A percentile compares a stretch with the other conserved stretches of the same genome.
phyloP scores from a whole-genome alignment of 2,888 invertebrate genomes.

The Sturmia bella region DNA sequence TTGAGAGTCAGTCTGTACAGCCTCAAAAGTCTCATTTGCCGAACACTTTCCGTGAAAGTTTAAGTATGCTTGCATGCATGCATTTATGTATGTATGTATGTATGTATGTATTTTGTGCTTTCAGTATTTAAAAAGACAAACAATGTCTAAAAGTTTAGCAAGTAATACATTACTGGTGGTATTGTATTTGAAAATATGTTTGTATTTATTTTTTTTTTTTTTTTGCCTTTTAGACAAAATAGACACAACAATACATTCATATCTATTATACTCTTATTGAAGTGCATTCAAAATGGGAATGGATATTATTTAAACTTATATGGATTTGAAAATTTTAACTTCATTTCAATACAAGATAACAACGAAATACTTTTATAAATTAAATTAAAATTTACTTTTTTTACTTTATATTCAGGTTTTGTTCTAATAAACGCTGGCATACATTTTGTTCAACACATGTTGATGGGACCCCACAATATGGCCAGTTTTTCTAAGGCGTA shows the following conservation, averaged over 20 bases:
- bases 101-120: no score
- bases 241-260: slow-evolving; percentile 7
- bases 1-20: no score
- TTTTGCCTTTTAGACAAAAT: slow-evolving; percentile 14
- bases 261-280: slow-evolving; percentile 30
- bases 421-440: no score
- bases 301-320: slow-evolving; percentile 62
- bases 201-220: slow-evolving; percentile 1
- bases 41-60: neutral
- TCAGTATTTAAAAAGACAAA: no score
- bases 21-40: neutral
- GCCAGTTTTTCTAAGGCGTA: no score
- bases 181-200: slow-evolving; percentile 58
- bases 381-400: no score
- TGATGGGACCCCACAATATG: no score
- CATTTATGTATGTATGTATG: no score
- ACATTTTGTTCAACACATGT: no score
- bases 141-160: slow-evolving; percentile 29
- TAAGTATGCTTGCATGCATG: no score
- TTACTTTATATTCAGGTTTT: no score
- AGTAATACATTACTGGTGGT: neutral
- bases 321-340: slow-evolving; percentile 62
- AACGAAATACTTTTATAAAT: neutral
- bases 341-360: slow-evolving; percentile 23
- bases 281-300: slow-evolving; percentile 46